phyloP scores from a whole-genome alignment of 2,888 invertebrate genomes.

The Eupithecia exiguata region DNA sequence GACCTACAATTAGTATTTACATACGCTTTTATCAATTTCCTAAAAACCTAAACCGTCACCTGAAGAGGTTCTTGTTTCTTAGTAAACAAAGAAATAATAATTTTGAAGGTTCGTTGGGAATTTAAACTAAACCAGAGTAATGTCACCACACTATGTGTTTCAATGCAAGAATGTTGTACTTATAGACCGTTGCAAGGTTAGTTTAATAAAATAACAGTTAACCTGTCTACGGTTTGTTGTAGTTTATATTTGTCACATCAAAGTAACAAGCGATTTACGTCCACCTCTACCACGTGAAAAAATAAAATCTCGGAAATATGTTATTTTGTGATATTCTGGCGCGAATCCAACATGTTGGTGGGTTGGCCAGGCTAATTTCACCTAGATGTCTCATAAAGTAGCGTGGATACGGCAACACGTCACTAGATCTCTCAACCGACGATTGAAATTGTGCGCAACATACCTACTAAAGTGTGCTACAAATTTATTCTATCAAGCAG shows the following conservation, averaged over 20 bases:
- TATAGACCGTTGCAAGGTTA: conserved; percentile 14
- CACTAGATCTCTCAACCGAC: conserved; percentile 54
- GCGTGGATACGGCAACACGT: conserved; percentile 63
- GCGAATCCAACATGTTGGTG: conserved; percentile 67
- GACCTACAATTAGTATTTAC: too few species aligned
- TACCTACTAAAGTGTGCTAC: conserved; percentile 13
- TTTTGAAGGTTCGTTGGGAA: background rate
- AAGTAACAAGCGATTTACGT: conserved; percentile 43
- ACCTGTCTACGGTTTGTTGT: conserved; percentile 19
- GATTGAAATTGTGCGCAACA: conserved; percentile 53
- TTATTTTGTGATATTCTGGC: conserved; percentile 71
- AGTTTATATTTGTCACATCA: conserved; percentile 33
- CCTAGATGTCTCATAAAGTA: conserved; percentile 76
- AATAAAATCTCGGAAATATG: conserved; percentile 52
- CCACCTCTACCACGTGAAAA: conserved; percentile 40
- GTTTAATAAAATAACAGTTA: conserved; percentile 6
- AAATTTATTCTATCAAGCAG: conserved; percentile 1
- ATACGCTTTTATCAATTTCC: too few species aligned
- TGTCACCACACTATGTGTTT: background rate
- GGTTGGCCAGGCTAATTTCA: conserved; percentile 72
- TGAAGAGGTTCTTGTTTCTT: background rate
- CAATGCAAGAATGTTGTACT: background rate
- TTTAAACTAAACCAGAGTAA: background rate
- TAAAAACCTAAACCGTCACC: too few species aligned
- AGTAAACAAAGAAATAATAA: background rate